phyloP scores from a whole-genome alignment of 2,797 vertebrate genomes.

The Peromyscus melanophrys region DNA sequence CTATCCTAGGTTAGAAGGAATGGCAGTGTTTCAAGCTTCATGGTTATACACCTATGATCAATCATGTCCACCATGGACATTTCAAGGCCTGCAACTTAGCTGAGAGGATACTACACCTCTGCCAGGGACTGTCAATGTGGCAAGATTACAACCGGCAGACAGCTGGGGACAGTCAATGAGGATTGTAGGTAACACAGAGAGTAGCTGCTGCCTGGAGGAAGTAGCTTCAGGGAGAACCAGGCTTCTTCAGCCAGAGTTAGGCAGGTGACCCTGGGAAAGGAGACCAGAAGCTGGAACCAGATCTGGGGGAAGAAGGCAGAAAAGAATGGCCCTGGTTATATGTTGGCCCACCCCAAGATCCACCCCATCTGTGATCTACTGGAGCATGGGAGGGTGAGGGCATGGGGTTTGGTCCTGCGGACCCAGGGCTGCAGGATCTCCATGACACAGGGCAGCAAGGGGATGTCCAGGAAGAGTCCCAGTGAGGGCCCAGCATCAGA shows the following conservation, averaged over 20 bases:
- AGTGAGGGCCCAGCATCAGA: not conserved
- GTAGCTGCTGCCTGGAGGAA: not conserved
- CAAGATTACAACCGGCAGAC: not conserved
- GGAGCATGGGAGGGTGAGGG: not conserved
- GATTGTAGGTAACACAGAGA: accelerated
- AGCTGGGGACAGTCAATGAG: not conserved
- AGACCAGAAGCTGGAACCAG: not conserved
- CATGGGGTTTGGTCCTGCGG: not conserved
- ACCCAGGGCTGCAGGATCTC: not conserved
- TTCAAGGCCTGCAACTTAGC: not conserved
- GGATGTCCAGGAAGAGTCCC: not conserved
- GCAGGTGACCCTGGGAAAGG: not conserved
- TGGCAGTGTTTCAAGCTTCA: not conserved
- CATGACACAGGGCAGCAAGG: not conserved
- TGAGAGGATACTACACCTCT: not conserved
- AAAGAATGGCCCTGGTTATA: not conserved
- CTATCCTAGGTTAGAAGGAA: constrained; percentile 29
- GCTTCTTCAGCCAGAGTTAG: not conserved
- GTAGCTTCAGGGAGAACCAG: not conserved
- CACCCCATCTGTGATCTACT: not conserved
- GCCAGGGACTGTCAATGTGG: not conserved
- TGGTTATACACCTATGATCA: not conserved
- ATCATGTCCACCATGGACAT: not conserved
- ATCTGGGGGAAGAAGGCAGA: not conserved
- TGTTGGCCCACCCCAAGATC: not conserved